Base-by-base conservation (phyloP, 2,113 vertebrate species). In the Vicugna pacos region DNA sequence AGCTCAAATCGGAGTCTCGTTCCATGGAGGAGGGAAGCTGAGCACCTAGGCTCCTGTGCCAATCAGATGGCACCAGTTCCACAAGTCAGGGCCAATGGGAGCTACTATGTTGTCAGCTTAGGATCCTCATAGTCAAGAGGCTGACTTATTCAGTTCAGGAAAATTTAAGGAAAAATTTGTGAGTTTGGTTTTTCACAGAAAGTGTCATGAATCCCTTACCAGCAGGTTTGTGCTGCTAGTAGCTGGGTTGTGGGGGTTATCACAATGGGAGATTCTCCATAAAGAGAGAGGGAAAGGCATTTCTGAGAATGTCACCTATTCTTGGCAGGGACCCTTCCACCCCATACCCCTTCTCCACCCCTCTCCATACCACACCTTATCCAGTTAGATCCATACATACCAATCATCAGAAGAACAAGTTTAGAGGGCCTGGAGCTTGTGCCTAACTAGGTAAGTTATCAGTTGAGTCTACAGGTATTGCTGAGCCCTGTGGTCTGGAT, bases 1-100 rank as follows among this genome's bases (percentile, higher is more conserved):
- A 99, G 97, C 98, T 99, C 93, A 99, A 99, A 97, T 99, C 99
- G 0, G 99, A 99, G 93, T 99, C 99, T 0, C 99, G 99, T 38
- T 99, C 99, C 5, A 98, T 98, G 0, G 99, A 99, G 97, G 99
- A 99, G 97, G 99, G 99, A 87, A 99, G 99, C 98, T 99, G 99
- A 99, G 84, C 89, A 58, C 81, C 81, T 79, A 91, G 91, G 79
- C 94, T 97, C 95, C 91, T 96, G 96, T 98, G 98, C 97, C 98
- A 97, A 97, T 87, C 87, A 96, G 97, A 97, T 96, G 91, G 67
- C 50, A 73, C 65, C 81, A 50, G 5, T 87, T 92, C 46, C 42
- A 80, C 65, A 76, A 26, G 77, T 83, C 86, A 80, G 48, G 60
- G 89, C 80, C 90, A 62, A 4, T 76, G 83, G 48, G 60, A 90